A percentile compares a stretch with the other conserved stretches of the same genome.
Conservation (phyloP, 2,113 vertebrate genomes). For the Rhinichthys klamathensis region DNA sequence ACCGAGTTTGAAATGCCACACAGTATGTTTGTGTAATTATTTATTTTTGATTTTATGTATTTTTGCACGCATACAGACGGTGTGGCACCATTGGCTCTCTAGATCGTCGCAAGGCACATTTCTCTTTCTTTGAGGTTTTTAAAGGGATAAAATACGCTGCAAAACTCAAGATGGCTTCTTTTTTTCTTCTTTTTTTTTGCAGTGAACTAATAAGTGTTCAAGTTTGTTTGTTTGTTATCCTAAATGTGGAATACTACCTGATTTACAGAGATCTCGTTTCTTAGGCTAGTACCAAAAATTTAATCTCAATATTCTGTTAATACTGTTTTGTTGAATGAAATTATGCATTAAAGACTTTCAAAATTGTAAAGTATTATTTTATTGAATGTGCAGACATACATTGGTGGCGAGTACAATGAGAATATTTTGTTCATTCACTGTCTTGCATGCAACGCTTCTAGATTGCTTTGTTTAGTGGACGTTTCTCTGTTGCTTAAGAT, state of each 20-base stretch:
- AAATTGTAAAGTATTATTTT: slow-evolving; percentile 40
- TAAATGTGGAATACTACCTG: slow-evolving; percentile 68
- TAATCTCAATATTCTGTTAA: slow-evolving; percentile 59
- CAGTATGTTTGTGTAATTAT: slow-evolving; percentile 71
- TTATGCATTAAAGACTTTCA: slow-evolving; percentile 77
- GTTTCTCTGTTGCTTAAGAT: slow-evolving; percentile 1
- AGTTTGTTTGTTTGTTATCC: slow-evolving; percentile 60
- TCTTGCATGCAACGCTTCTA: not conserved
- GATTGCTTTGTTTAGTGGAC: no score
- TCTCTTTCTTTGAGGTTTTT: slow-evolving; percentile 50
- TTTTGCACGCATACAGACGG: slow-evolving; percentile 29
- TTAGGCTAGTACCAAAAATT: slow-evolving; percentile 77
- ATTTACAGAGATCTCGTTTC: slow-evolving; percentile 70
- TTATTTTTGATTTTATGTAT: slow-evolving; percentile 71
- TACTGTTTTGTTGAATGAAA: slow-evolving; percentile 58
- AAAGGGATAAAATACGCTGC: slow-evolving; percentile 74
- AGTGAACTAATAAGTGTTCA: slow-evolving; percentile 63
- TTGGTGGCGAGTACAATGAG: not conserved
- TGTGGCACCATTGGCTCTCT: not conserved
- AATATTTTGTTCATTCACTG: not conserved
- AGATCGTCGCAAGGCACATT: slow-evolving; percentile 53
- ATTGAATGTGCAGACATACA: not conserved
- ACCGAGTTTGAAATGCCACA: slow-evolving; percentile 22
- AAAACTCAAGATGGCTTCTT: slow-evolving; percentile 51
- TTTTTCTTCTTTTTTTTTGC: slow-evolving; percentile 63